phyloP scores from a whole-genome alignment of 2,113 vertebrate genomes.

The Atractosteus spatula region DNA sequence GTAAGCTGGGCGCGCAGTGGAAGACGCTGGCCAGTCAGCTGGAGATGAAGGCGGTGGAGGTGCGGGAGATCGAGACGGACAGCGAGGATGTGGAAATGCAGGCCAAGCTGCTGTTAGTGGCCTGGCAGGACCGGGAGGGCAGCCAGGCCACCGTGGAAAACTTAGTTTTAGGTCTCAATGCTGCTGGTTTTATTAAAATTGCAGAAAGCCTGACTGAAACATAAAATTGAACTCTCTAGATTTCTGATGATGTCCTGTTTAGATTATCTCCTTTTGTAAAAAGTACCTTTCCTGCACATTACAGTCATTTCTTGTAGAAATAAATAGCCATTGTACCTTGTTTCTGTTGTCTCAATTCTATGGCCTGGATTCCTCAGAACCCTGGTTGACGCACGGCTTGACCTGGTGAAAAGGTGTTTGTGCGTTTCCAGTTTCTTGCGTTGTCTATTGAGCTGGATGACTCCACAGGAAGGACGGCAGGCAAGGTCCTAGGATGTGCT shows the following conservation, averaged over 20 bases:
- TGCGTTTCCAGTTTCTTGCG: too few relatives aligned
- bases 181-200: conserved; percentile 76
- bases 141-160: conserved; percentile 79
- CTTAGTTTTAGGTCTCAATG: conserved; percentile 70
- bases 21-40: conserved; percentile 79
- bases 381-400: too few relatives aligned
- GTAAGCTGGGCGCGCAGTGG: conserved; percentile 84
- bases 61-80: conserved; percentile 89
- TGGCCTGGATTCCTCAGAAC: too few relatives aligned
- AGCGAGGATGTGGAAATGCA: conserved; percentile 88
- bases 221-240: conserved; percentile 16
- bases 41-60: conserved; percentile 87
- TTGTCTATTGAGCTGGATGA: too few relatives aligned
- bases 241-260: background rate
- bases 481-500: too few relatives aligned
- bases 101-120: conserved; percentile 89
- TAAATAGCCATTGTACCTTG: conserved; percentile 3
- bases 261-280: background rate
- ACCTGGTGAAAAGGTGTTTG: too few relatives aligned
- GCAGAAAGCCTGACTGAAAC: conserved; percentile 72
- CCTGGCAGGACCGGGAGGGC: conserved; percentile 94
- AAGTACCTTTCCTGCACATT: background rate
- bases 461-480: too few relatives aligned
- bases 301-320: too few relatives aligned
- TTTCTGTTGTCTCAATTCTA: too few relatives aligned